Evolutionary conservation across 2,113 vertebrate species (phyloP).

Genomic region (Cnemophilus loriae): DNA sequence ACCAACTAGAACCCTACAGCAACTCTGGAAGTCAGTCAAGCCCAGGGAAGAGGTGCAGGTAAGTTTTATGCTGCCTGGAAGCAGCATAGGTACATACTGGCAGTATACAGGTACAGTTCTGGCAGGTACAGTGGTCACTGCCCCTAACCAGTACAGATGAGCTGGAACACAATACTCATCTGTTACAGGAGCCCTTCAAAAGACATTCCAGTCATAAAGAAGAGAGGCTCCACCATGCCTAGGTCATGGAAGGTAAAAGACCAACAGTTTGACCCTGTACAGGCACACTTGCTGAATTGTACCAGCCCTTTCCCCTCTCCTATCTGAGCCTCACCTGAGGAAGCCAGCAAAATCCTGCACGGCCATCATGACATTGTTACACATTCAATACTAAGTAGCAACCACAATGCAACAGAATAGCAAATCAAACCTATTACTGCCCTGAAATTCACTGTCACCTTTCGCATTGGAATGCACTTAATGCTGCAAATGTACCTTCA

Average conservation of each 20-base stretch:
- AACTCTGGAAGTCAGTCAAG: neutral
- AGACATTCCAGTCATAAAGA: neutral
- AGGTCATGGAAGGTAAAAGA: neutral
- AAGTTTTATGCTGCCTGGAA: neutral
- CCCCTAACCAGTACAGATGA: neutral
- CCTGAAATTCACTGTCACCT: neutral
- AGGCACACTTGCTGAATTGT: neutral
- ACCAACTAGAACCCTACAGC: neutral
- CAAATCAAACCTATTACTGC: neutral
- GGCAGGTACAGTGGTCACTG: neutral
- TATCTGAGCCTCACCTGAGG: neutral
- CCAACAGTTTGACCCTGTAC: neutral
- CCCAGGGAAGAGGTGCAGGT: neutral
- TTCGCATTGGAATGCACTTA: neutral
- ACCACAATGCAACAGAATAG: neutral
- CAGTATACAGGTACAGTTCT: neutral
- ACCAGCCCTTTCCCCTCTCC: neutral
- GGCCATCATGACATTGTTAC: neutral
- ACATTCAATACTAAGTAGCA: neutral
- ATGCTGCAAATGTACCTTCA: neutral
- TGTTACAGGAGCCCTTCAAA: neutral
- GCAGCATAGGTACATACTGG: neutral
- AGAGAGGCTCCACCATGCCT: neutral
- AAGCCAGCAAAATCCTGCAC: neutral
- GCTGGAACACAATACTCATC: neutral